Conservation (phyloP, 2,888 invertebrate genomes). For the Tetanocera ferruginea region DNA sequence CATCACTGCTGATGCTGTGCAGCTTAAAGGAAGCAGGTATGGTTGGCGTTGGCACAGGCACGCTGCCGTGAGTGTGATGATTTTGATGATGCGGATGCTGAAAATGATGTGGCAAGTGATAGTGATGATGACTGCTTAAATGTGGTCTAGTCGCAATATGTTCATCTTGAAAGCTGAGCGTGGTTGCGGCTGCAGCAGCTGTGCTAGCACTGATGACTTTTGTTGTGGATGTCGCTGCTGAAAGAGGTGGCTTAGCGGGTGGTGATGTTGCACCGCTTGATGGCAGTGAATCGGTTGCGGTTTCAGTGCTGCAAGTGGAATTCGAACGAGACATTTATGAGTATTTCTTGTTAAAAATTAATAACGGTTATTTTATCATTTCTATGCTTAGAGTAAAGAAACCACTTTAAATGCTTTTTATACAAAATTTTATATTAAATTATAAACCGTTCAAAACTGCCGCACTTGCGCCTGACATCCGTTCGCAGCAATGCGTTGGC, state of each 20-base stretch:
- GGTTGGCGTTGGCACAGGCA: conserved; percentile 61
- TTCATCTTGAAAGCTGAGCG: conserved; percentile 54
- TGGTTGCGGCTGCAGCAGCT: conserved; percentile 51
- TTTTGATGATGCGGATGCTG: conserved; percentile 67
- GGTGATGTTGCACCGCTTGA: conserved; percentile 44
- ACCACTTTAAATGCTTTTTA: neutral
- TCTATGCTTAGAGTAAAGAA: neutral
- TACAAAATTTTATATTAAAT: neutral
- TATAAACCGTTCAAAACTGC: neutral
- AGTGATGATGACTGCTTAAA: conserved; percentile 65
- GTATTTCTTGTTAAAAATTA: neutral
- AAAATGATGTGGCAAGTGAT: conserved; percentile 67
- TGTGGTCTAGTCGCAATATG: conserved; percentile 57
- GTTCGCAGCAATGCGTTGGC: conserved; percentile 10
- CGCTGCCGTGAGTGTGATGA: conserved; percentile 61
- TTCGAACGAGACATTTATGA: conserved; percentile 50
- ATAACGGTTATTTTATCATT: neutral
- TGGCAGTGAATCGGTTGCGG: conserved; percentile 33
- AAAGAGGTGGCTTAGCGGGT: conserved; percentile 37
- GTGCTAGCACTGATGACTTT: conserved; percentile 41
- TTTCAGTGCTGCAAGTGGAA: conserved; percentile 54
- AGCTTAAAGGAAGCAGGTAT: conserved; percentile 57
- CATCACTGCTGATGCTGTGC: conserved; percentile 44
- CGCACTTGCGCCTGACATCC: conserved; percentile 15
- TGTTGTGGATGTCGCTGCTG: conserved; percentile 49